These are phyloP conservation scores for Ceyx erithaca DNA, from an alignment of 2,797 vertebrate genomes.

Conservation along the genomic window DNA sequence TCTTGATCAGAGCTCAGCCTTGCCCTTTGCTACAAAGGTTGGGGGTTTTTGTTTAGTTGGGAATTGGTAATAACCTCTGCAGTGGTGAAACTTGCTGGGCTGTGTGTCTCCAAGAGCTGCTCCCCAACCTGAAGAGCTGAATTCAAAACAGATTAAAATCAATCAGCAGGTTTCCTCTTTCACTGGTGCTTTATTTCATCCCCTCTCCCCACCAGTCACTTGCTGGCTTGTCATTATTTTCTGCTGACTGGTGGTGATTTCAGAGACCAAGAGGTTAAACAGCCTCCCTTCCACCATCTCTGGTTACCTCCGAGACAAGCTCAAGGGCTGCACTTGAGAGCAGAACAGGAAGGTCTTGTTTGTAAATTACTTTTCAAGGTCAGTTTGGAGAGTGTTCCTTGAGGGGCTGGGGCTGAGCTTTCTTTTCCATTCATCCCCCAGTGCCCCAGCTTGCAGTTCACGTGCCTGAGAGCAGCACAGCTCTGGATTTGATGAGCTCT, in stretches of 20 bases:
- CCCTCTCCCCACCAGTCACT: background rate
- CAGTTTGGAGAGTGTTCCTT: background rate
- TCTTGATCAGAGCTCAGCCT: background rate
- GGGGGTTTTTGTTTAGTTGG: background rate
- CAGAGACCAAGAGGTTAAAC: constrained; percentile 24
- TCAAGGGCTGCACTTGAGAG: background rate
- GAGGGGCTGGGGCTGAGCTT: background rate
- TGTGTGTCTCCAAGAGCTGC: background rate
- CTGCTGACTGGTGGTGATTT: constrained; percentile 4
- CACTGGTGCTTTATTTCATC: background rate
- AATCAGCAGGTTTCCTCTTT: background rate
- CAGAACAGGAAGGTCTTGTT: background rate
- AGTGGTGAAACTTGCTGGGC: background rate
- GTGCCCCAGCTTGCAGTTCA: background rate
- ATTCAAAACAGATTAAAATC: constrained; percentile 19
- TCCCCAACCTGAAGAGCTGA: background rate
- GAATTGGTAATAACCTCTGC: background rate
- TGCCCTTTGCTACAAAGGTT: background rate
- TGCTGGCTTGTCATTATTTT: background rate
- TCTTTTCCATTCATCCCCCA: background rate
- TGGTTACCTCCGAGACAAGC: background rate
- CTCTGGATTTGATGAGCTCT: background rate
- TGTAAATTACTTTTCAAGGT: background rate
- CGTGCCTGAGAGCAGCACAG: fast-evolving
- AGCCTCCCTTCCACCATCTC: background rate